phyloP scores from a whole-genome alignment of 2,888 invertebrate genomes.

The Drosophila subquinaria region DNA sequence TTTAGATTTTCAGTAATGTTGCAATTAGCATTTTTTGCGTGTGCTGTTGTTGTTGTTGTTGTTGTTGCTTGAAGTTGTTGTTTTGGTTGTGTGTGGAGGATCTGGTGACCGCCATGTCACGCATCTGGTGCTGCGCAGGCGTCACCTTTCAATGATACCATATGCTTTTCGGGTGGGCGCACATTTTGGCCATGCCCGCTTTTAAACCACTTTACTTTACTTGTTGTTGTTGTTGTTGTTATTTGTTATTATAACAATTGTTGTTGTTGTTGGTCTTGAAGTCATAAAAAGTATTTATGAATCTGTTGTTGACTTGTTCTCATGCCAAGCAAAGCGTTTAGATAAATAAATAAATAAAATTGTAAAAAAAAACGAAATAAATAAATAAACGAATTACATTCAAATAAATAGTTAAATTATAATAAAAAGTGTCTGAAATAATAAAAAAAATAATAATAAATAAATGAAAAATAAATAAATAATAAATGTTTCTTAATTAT shows the following conservation, averaged over 20 bases:
- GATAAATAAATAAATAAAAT: not conserved
- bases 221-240: constrained; percentile 8
- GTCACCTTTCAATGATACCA: constrained; percentile 58
- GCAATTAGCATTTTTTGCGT: constrained; percentile 74
- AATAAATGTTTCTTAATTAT: not conserved
- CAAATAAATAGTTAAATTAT: not conserved
- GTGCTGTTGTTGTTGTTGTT: constrained; percentile 13
- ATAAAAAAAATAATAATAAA: not conserved
- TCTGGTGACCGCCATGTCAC: constrained; percentile 70
- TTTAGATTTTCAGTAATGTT: constrained; percentile 55
- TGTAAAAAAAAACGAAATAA: not conserved
- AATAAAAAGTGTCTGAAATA: not conserved
- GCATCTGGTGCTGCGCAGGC: constrained; percentile 71
- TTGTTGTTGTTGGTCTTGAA: constrained; percentile 56
- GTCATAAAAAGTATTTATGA: constrained; percentile 39
- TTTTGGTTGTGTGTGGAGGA: constrained; percentile 44
- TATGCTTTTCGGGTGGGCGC: constrained; percentile 62
- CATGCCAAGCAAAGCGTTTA: constrained; percentile 3
- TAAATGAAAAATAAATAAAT: not conserved
- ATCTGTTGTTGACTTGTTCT: constrained; percentile 12
- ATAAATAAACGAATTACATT: not conserved
- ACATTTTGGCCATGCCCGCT: constrained; percentile 63
- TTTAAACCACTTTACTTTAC: constrained; percentile 27
- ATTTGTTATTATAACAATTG: constrained; percentile 4
- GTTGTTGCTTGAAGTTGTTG: constrained; percentile 4